Base-by-base conservation (phyloP, 2,888 invertebrate species). In the Parochlus steinenii region DNA sequence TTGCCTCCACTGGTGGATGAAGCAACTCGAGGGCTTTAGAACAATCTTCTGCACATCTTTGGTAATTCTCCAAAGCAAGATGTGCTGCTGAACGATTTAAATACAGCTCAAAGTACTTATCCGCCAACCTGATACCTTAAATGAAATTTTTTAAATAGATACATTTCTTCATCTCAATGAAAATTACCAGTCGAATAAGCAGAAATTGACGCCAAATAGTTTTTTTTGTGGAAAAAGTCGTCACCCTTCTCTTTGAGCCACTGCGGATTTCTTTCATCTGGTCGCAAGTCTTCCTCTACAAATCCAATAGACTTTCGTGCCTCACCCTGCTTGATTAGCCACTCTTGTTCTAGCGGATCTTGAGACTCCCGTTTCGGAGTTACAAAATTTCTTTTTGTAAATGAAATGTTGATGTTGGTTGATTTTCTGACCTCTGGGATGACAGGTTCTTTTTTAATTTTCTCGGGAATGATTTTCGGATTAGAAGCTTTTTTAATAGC, bases 231-330 rank as follows among this genome's bases (percentile, higher is more conserved):
- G 54, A 79, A 74, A 54, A 86, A 81, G 41, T 75, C 71, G 50
- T 79, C 74, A 31, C 83, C 86, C 56, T 85, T 86, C 41, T 73
- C 72, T 48, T 80, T 72, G 37, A 86, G 67, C 74, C 79, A 86
- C 41, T 74, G 67, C 0, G 85, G 83, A 55, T 85, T 79, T 44
- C 72, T 74, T 54, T 87, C 86, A 49, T 86, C 83, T 1, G 76
- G 72, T 23, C 74, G 61, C 3, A 81, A 60, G 49, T 81, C 78
- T 49, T 75, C 74, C 6, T 73, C 70, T 2, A 70, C 61, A 48
- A 82, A 76, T 15, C 83, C 82, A 33, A 58, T 53, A 2, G 69
- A 68, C 48, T 74, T 62, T 46, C 77, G 62, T 7, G 80, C 78
- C 48, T 74, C 69, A 3, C 74, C 75, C 47, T 85, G 76, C 51